These are phyloP conservation scores for Herminia tarsipennalis DNA, from an alignment of 2,888 invertebrate genomes.

Conservation along the genomic window DNA sequence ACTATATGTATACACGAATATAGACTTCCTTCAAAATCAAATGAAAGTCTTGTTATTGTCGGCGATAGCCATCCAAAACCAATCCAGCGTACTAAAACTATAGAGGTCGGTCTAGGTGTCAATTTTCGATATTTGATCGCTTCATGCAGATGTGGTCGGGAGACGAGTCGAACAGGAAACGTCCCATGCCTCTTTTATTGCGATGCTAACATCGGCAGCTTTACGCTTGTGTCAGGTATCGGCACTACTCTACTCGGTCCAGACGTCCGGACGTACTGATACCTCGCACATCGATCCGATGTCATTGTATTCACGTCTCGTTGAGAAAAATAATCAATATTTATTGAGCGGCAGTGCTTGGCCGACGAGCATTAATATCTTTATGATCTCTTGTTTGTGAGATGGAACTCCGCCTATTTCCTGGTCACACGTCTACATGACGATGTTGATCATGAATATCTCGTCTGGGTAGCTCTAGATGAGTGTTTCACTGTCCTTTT, in stretches of 20 bases:
- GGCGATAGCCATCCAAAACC: no score
- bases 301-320: background rate
- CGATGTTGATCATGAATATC: conserved; percentile 12
- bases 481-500: conserved; percentile 9
- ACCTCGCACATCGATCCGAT: background rate
- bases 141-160: no score
- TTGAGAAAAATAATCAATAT: background rate
- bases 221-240: background rate
- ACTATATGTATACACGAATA: no score
- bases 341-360: conserved; percentile 8
- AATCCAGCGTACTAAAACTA: no score
- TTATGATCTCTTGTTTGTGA: conserved; percentile 34
- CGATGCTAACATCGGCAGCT: no score
- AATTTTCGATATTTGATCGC: background rate
- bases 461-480: conserved; percentile 5
- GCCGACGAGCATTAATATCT: background rate
- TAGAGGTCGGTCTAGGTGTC: no score
- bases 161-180: no score
- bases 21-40: no score
- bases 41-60: no score
- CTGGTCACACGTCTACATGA: conserved; percentile 29
- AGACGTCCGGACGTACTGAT: background rate
- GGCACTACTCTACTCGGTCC: background rate
- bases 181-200: no score
- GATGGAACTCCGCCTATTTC: conserved; percentile 48